A percentile compares a stretch with the other conserved stretches of the same genome.
Evolutionary conservation across 2,888 invertebrate genomes (phyloP).

Genomic region (Anodontia alba): DNA sequence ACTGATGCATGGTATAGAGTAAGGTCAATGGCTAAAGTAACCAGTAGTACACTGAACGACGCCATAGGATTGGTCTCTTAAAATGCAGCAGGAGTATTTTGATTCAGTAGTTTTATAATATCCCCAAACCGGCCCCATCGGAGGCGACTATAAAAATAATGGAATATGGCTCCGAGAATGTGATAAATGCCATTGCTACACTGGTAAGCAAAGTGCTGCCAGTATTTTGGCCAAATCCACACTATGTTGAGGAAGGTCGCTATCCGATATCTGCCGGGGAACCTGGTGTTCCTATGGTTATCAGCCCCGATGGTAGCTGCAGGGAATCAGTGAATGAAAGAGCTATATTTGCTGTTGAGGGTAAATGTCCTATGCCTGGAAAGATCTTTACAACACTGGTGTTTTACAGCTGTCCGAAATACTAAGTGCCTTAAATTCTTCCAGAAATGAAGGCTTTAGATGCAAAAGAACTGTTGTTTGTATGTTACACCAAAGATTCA

Average conservation of each 20-base stretch:
- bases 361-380: slow-evolving; percentile 53
- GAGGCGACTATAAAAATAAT: background rate
- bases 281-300: background rate
- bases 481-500: slow-evolving; percentile 24
- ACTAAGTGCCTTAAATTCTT: slow-evolving; percentile 50
- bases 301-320: slow-evolving; percentile 38
- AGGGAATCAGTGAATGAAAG: background rate
- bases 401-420: slow-evolving; percentile 32
- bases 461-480: background rate
- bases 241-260: slow-evolving; percentile 20
- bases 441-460: slow-evolving; percentile 37
- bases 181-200: slow-evolving; percentile 29
- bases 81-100: slow-evolving; percentile 17
- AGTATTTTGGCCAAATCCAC: background rate
- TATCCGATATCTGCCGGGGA: background rate
- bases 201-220: slow-evolving; percentile 20
- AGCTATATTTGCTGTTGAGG: slow-evolving; percentile 38
- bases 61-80: slow-evolving; percentile 42
- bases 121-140: background rate
- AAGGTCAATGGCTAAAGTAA: slow-evolving; percentile 19
- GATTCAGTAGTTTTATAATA: background rate
- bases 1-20: slow-evolving; percentile 13
- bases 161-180: slow-evolving; percentile 23
- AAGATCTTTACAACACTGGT: slow-evolving; percentile 29
- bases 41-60: slow-evolving; percentile 35